phyloP scores from a whole-genome alignment of 2,888 invertebrate species.

The Amphipyra berbera region DNA sequence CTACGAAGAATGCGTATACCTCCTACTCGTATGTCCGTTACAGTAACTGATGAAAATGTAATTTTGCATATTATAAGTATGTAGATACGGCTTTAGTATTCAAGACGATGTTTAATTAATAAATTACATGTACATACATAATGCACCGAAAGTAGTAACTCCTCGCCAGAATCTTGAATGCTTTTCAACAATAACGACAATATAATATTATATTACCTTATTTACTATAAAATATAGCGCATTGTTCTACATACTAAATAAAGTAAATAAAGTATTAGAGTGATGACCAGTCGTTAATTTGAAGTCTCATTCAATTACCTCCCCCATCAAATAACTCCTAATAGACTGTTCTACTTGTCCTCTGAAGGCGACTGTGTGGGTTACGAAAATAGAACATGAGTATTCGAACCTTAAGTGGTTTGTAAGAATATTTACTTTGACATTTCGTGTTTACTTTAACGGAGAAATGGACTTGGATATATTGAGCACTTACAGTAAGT shows the following conservation, averaged over 20 bases:
- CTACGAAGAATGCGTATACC: constrained; percentile 9
- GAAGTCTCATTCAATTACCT: constrained; percentile 42
- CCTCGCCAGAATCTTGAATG: not conserved
- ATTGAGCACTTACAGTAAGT: constrained; percentile 17
- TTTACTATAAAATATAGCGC: constrained; percentile 21
- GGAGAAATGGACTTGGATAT: constrained; percentile 28
- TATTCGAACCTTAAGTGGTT: constrained; percentile 31
- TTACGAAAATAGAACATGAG: constrained; percentile 40
- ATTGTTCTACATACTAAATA: constrained; percentile 22
- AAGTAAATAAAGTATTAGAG: constrained; percentile 16
- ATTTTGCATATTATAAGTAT: constrained; percentile 5
- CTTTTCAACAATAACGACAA: constrained; percentile 8
- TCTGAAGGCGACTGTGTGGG: constrained; percentile 18
- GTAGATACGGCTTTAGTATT: constrained; percentile 6
- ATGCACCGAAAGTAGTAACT: constrained; percentile 1
- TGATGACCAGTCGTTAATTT: constrained; percentile 25
- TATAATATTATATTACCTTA: not conserved
- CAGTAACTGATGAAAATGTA: constrained; percentile 7
- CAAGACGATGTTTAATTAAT: too few relatives aligned
- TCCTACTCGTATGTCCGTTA: constrained; percentile 9
- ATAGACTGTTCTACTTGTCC: constrained; percentile 26
- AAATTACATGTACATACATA: not conserved
- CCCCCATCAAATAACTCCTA: constrained; percentile 50
- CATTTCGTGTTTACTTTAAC: constrained; percentile 25
- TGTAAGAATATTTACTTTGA: constrained; percentile 11